phyloP scores from a whole-genome alignment of 2,113 vertebrate species.

The Calyptommatus sinebrachiatus region DNA sequence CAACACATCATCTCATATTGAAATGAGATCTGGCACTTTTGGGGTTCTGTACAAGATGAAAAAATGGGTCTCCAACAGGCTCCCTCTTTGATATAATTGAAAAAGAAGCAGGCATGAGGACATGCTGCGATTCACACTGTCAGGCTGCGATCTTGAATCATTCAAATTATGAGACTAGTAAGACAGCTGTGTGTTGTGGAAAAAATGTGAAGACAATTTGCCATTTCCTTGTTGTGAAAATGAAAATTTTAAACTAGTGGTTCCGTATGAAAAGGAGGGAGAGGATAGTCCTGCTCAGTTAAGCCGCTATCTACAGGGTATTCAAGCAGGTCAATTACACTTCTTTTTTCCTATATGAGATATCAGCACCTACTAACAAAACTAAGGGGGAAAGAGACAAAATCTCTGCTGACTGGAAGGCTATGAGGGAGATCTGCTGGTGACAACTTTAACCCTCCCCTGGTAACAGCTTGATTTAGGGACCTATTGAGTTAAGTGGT shows the following conservation, averaged over 20 bases:
- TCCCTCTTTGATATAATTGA: slow-evolving; percentile 75
- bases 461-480: too few species aligned
- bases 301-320: slow-evolving; percentile 35
- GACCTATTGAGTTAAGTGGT: too few species aligned
- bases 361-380: not conserved
- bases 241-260: slow-evolving; percentile 65
- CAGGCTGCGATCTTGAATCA: slow-evolving; percentile 68
- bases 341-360: not conserved
- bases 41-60: slow-evolving; percentile 62
- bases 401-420: not conserved
- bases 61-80: slow-evolving; percentile 66
- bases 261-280: slow-evolving; percentile 58
- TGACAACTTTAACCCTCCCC: too few species aligned
- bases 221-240: slow-evolving; percentile 70
- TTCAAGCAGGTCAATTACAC: not conserved
- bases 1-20: slow-evolving; percentile 60
- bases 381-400: not conserved
- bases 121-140: slow-evolving; percentile 63
- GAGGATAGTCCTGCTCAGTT: slow-evolving; percentile 27
- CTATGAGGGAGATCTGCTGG: too few species aligned
- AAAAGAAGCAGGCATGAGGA: slow-evolving; percentile 72
- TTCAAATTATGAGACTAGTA: slow-evolving; percentile 69
- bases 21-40: slow-evolving; percentile 71
- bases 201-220: slow-evolving; percentile 72
- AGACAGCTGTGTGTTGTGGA: slow-evolving; percentile 55